Evolutionary conservation across 2,888 invertebrate genomes (phyloP).

Genomic region (Rugalucina vietnamica): DNA sequence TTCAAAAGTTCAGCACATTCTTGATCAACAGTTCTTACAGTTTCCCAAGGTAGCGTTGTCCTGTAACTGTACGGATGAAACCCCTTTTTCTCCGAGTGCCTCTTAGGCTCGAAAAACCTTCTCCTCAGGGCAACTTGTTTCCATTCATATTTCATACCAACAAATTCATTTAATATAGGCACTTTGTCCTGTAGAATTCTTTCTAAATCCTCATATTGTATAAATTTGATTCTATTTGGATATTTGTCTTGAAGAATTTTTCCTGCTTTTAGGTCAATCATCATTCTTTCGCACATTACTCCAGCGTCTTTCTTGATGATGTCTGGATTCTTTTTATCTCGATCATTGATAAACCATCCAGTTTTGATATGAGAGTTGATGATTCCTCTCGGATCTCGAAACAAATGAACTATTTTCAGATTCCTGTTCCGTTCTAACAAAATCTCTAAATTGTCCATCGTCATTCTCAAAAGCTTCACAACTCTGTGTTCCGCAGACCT

Average conservation of each 20-base stretch:
- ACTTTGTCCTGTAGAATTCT: slow-evolving; percentile 25
- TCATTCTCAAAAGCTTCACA: neutral
- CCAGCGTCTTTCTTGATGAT: slow-evolving; percentile 5
- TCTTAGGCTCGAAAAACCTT: neutral
- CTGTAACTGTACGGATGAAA: neutral
- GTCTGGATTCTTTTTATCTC: neutral
- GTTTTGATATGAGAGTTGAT: neutral
- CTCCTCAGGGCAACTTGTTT: neutral
- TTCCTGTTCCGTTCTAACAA: neutral
- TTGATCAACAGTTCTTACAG: neutral
- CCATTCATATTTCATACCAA: slow-evolving; percentile 41
- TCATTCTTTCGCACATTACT: slow-evolving; percentile 47
- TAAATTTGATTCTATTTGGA: slow-evolving; percentile 47
- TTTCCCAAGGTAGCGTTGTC: neutral
- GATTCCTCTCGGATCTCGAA: neutral
- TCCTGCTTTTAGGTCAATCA: slow-evolving; percentile 35
- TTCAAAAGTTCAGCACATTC: neutral
- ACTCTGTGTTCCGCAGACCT: neutral
- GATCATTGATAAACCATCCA: neutral
- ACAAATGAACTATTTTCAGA: neutral
- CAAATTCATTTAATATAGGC: slow-evolving; percentile 39
- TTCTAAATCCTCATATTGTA: slow-evolving; percentile 55
- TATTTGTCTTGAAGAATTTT: slow-evolving; percentile 29
- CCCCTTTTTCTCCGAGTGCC: neutral
- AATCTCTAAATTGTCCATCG: neutral